A percentile compares a stretch with the other conserved stretches of the same genome.
Evolutionary conservation across 2,797 vertebrate species (phyloP).

Genomic region (Enteromius anoplus): DNA sequence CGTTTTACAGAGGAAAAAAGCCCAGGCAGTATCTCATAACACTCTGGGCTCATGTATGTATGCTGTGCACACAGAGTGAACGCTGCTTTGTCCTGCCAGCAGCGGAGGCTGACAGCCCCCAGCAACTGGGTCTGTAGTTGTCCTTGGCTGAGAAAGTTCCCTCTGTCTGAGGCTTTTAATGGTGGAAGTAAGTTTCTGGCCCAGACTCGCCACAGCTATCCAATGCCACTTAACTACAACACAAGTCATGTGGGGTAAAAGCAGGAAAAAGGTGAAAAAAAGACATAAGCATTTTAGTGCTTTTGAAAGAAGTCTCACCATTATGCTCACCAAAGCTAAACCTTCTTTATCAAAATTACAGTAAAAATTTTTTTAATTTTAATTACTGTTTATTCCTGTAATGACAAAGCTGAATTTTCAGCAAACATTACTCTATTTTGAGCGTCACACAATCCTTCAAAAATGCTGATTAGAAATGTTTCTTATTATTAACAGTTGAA

Average conservation of each 20-base stretch:
- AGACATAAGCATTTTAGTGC: background rate
- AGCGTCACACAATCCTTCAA: background rate
- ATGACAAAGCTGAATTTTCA: background rate
- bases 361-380: background rate
- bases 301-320: background rate
- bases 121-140: conserved; percentile 22
- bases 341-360: background rate
- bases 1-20: conserved; percentile 46
- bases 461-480: background rate
- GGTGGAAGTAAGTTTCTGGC: conserved; percentile 39
- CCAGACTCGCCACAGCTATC: conserved; percentile 32
- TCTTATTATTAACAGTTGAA: background rate
- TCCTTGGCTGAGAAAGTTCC: conserved; percentile 51
- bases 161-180: conserved; percentile 44
- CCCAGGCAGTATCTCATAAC: conserved; percentile 41
- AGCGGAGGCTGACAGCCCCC: conserved; percentile 25
- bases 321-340: background rate
- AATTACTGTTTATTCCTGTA: background rate
- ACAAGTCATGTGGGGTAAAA: conserved; percentile 35
- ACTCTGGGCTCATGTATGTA: background rate
- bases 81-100: conserved; percentile 19
- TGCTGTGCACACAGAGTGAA: conserved; percentile 23
- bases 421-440: background rate
- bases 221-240: conserved; percentile 18
- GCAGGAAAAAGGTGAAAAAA: background rate